These are phyloP conservation scores for Synanthedon formicaeformis DNA, from an alignment of 2,888 invertebrate species.

Conservation along the genomic window DNA sequence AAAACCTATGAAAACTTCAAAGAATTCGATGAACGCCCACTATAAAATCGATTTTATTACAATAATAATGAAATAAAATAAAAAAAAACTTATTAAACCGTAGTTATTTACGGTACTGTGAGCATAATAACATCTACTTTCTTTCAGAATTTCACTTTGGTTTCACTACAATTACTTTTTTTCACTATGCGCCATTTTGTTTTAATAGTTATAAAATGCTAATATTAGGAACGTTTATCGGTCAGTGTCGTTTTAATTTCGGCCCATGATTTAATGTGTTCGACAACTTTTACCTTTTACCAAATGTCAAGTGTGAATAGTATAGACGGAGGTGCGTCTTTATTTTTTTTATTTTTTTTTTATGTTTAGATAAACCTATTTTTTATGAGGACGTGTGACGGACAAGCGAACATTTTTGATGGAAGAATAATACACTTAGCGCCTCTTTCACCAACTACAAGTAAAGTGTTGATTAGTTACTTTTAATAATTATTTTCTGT, in stretches of 20 bases:
- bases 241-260: conserved; percentile 9
- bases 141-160: conserved; percentile 3
- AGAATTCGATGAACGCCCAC: no score
- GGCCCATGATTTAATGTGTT: not conserved
- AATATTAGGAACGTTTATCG: not conserved
- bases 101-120: conserved; percentile 6
- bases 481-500: no score
- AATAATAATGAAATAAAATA: no score
- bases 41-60: no score
- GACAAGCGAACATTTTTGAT: no score
- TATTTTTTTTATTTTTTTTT: no score
- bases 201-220: not conserved
- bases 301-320: not conserved
- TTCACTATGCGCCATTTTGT: not conserved
- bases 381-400: no score
- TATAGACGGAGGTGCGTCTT: not conserved
- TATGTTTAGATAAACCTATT: no score
- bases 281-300: conserved; percentile 3
- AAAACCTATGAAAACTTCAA: no score
- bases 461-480: no score
- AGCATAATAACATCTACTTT: conserved; percentile 6
- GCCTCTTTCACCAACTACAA: no score
- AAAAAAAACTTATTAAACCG: not conserved
- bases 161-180: conserved; percentile 1
- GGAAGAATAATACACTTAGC: no score